Evolutionary conservation across 2,113 vertebrate species (phyloP), one percentile per base, ranked within the genome.

Genomic region (Onychostruthus taczanowskii): DNA sequence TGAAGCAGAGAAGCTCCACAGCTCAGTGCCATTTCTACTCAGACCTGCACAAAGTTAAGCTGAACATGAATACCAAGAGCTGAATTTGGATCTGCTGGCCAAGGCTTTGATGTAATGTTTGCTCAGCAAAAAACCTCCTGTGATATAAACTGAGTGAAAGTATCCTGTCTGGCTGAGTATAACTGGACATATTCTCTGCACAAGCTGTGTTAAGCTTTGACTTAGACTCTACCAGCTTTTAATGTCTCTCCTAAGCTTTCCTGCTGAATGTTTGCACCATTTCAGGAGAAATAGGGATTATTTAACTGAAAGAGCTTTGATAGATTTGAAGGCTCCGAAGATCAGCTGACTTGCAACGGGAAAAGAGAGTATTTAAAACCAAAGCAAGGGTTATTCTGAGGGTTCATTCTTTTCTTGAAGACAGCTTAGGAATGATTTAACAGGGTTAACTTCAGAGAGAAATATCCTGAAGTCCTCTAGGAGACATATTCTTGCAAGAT

Each of bases 381-480:
- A 62, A 95, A 96, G 56, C 50, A 95, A 90, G 50, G 47, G 84
- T 92, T 96, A 84, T 62, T 81, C 46, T 86, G 43, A 81, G 89
- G 58, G 84, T 75, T 91, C 78, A 76, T 86, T 96, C 69, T 94
- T 90, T 92, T 91, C 93, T 90, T 90, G 84, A 87, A 92, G 89
- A 91, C 66, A 91, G 90, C 62, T 95, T 91, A 93, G 55, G 87
- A 91, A 94, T 94, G 81, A 96, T 96, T 96, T 97, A 97, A 91
- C 88, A 90, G 94, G 68, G 94, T 95, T 96, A 95, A 94, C 92
- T 91, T 89, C 66, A 63, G 75, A 93, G 93, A 91, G 87, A 97
- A 95, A 93, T 92, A 86, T 92, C 72, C 69, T 79, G 22, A 91
- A 96, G 84, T 95, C 78, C 90, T 97, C 56, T 80, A 93, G 86